Percentiles rank a stretch among this genome's conserved stretches.
Conservation (phyloP, 2,888 invertebrate genomes). For the Drosophila nigritarsus region DNA sequence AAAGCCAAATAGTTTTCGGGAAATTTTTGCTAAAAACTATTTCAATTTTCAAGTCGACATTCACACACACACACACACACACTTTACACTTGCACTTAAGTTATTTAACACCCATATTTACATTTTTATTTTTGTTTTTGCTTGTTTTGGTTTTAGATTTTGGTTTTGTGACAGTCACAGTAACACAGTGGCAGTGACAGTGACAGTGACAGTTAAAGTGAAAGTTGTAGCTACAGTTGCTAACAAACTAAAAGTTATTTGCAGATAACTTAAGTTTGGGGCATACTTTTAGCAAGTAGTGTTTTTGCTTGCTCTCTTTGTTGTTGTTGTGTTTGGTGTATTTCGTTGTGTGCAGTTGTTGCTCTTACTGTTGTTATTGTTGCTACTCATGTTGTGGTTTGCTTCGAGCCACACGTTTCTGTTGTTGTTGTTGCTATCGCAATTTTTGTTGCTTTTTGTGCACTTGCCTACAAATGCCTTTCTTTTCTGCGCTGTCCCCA, state of each 20-base stretch:
- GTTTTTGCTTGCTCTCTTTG: slow-evolving; percentile 9
- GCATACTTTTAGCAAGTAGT: slow-evolving; percentile 25
- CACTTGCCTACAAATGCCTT: slow-evolving; percentile 31
- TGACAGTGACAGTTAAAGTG: background rate
- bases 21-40: slow-evolving; percentile 17
- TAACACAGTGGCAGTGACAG: background rate
- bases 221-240: slow-evolving; percentile 2
- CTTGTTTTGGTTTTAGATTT: background rate
- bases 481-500: slow-evolving; percentile 28
- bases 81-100: slow-evolving; percentile 28
- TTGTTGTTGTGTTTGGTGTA: slow-evolving; percentile 20
- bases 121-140: background rate
- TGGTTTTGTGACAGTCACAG: background rate
- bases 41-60: background rate
- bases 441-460: background rate
- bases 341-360: slow-evolving; percentile 24
- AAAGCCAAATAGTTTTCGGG: slow-evolving; percentile 11
- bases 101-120: slow-evolving; percentile 16
- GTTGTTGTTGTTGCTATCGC: slow-evolving; percentile 5
- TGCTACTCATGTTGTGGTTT: slow-evolving; percentile 5
- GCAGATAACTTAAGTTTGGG: background rate
- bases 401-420: slow-evolving; percentile 22
- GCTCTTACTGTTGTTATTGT: slow-evolving; percentile 9
- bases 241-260: slow-evolving; percentile 17
- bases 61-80: slow-evolving; percentile 1